A percentile compares a stretch with the other conserved stretches of the same genome.
These are phyloP conservation scores for Drosophila dives DNA, from an alignment of 2,888 invertebrate genomes.

Conservation along the genomic window DNA sequence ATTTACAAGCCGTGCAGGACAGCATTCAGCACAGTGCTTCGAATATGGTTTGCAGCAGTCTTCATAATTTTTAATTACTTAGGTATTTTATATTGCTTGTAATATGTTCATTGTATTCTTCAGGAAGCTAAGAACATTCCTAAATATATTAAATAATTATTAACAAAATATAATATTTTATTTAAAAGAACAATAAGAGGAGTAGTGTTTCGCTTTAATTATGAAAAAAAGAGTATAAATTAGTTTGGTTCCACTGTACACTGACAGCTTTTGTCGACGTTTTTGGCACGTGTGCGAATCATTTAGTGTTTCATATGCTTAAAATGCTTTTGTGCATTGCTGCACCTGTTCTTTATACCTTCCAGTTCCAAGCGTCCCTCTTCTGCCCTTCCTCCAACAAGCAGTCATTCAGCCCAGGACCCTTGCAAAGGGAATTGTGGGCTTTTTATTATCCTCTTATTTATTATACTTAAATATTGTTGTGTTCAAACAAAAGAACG, in stretches of 20 bases:
- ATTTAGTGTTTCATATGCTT: constrained; percentile 54
- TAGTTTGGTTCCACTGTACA: constrained; percentile 26
- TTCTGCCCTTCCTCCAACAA: too few relatives aligned
- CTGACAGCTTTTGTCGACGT: background rate
- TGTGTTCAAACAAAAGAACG: background rate
- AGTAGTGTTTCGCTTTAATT: background rate
- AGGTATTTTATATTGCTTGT: background rate
- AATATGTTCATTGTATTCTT: background rate
- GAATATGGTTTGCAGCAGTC: background rate
- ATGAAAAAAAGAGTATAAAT: background rate
- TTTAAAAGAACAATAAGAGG: background rate
- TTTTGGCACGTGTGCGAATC: constrained; percentile 51
- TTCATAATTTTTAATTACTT: background rate
- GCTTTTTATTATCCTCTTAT: constrained; percentile 6
- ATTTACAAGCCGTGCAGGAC: constrained; percentile 37
- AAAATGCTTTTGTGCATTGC: constrained; percentile 44
- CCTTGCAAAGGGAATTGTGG: background rate
- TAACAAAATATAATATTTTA: background rate
- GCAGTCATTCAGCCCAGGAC: background rate
- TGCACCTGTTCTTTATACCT: constrained; percentile 34
- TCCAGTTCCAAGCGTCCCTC: background rate
- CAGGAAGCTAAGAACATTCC: background rate
- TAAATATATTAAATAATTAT: background rate
- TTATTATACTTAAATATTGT: constrained; percentile 6
- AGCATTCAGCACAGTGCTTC: constrained; percentile 7